Evolutionary conservation across 2,113 vertebrate species (phyloP).

Genomic region (Meles meles): DNA sequence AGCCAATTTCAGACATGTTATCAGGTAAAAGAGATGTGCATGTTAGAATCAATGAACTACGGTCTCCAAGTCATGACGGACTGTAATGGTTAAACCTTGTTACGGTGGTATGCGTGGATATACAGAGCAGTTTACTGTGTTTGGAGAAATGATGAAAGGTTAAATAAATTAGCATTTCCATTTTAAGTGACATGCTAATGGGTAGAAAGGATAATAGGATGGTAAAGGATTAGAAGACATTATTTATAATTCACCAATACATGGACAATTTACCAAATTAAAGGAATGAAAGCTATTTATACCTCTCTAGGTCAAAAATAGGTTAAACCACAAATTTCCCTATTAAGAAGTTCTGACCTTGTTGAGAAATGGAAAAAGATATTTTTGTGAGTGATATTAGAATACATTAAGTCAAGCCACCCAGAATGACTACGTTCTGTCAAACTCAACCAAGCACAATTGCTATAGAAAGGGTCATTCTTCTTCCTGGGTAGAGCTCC

Average conservation of each 20-base stretch:
- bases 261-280: not conserved
- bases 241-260: constrained; percentile 14
- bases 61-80: not conserved
- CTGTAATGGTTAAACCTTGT: not conserved
- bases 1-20: not conserved
- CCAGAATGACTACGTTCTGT: not conserved
- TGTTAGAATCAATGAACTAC: not conserved
- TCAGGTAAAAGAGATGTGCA: not conserved
- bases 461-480: not conserved
- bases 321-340: not conserved
- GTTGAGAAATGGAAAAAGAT: not conserved
- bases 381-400: constrained; percentile 4
- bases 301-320: not conserved
- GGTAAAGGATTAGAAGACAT: not conserved
- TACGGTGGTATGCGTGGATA: not conserved
- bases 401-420: not conserved
- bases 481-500: not conserved
- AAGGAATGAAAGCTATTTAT: not conserved
- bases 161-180: constrained; percentile 24
- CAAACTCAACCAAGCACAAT: not conserved
- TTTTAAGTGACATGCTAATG: not conserved
- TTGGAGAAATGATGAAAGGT: not conserved
- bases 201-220: not conserved
- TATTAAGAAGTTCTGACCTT: not conserved
- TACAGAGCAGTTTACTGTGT: not conserved